Evolutionary conservation across 2,113 vertebrate species (phyloP), one percentile per base, ranked within the genome.

Genomic region (Megatriorchis doriae): DNA sequence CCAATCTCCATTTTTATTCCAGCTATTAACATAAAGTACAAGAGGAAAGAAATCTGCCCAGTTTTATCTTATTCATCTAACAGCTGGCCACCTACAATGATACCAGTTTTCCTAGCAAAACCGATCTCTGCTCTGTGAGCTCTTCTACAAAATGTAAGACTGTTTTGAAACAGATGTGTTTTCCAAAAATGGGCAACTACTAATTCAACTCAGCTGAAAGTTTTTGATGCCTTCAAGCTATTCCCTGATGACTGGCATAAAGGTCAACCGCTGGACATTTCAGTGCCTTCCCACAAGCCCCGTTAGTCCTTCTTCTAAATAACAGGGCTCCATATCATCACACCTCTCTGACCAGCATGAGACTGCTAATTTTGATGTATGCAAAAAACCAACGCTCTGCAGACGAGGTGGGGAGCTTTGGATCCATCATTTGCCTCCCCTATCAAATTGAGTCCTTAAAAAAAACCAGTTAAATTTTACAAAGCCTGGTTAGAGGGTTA

Each of bases 291-390:
- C 85, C 61, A 94, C 0, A 0, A 47, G 25, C 42, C 22, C 13
- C 8, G 0, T 36, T 40, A 78, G 66, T 42, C 20, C 32, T 56
- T 43, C 53, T 71, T 52, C 17, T 50, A 59, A 80, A 38, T 7
- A 72, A 32, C 13, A 80, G 58, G 14, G 75, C 31, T 93, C 31
- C 14, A 0, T 1, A 38, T 16, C 23, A 3, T 16, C 79, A 27
- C 65, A 53, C 19, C 53, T 32, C 70, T 48, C 73, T n/a, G 70
- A 88, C 4, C 56, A 88, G 50, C 42, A 31, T 0, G 0, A 75
- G 34, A 27, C 6, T 21, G 36, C 27, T 59, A 0, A 0, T 59
- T 63, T 29, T 68, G 32, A 59, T 17, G 10, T 4, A 18, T 1
- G 13, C 34, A 73, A 84, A 84, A 79, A 58, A 3, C 0, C 25